Evolutionary conservation across 1,140 invertebrate genomes (phyloP), one percentile per base, ranked within the genome.

Genomic region (Saccostrea glomerata): DNA sequence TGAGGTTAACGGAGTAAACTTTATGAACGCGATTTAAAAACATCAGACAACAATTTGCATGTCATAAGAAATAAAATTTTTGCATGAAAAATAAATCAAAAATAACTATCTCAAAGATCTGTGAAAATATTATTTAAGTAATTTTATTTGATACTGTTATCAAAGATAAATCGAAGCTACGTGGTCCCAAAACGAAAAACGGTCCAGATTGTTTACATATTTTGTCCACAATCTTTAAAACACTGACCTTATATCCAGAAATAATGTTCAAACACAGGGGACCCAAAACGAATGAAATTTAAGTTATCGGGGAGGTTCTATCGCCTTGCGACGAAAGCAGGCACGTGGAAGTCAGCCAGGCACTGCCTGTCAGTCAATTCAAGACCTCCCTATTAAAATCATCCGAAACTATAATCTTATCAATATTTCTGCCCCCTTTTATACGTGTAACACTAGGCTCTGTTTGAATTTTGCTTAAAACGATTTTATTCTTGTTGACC

Each of bases 391-490:
- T 77, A 77, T 77, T 77, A 30, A 77, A 66, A 66, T 66, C 60
- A 66, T 66, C 60, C 60, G 20, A n/a, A 23, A 66, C 47, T 20
- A 36, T 77, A 12, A 77, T 77, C 70, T 77, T 77, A 77, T 77
- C 70, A 77, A 77, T 36, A 77, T 77, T 66, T 77, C 70, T 77
- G 70, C 70, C 70, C 30, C 70, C 70, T 77, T 77, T 77, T 77
- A 77, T 30, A 77, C 70, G 70, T 30, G 70, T 77, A 77, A 15
- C 30, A 36, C 30, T 25, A 66, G 58, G 17, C 58, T 63, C n/a
- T 30, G 25, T 25, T 66, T 47, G 23, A 66, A 66, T 20, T 66
- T 66, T n/a, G 20, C 47, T 47, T 47, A 23, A 23, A 66, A n/a
- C 20, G 23, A 66, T 47, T 7, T 47, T 20, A 66, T 66, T 66